Percentiles rank a stretch among this genome's conserved stretches.
phyloP scores from a whole-genome alignment of 2,888 invertebrate species.

The Calliscelio sp. region DNA sequence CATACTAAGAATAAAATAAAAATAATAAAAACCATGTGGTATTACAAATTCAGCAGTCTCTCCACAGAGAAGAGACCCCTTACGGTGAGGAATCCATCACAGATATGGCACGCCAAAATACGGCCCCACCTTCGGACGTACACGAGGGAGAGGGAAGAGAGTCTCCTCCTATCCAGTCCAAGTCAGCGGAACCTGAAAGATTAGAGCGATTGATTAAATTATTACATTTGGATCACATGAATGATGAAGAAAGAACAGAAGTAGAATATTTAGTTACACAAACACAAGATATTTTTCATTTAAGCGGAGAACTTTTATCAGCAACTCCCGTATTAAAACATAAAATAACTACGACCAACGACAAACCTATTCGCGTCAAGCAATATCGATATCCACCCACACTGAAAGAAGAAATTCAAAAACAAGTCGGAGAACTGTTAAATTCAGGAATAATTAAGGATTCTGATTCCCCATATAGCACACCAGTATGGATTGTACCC shows the following conservation, averaged over 20 bases:
- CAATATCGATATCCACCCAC: not conserved
- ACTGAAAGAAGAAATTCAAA: conserved; percentile 1
- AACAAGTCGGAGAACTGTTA: not conserved
- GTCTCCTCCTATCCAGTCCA: no score
- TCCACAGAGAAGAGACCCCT: not conserved
- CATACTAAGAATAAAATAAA: no score
- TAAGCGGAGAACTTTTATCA: no score
- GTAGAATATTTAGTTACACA: no score
- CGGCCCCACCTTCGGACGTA: no score
- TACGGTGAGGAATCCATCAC: not conserved
- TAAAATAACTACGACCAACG: not conserved
- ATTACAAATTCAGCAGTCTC: not conserved
- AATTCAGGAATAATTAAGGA: not conserved
- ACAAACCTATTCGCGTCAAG: not conserved
- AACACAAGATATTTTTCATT: no score
- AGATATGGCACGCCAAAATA: not conserved
- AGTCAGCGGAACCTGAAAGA: no score
- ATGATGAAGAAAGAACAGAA: no score
- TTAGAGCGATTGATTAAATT: no score
- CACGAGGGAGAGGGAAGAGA: no score
- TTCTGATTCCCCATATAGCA: not conserved
- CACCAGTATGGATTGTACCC: no score
- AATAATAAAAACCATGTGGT: not conserved
- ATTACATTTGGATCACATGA: no score
- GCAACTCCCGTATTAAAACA: not conserved